Percentiles rank a stretch among this genome's conserved stretches.
phyloP scores from a whole-genome alignment of 2,888 invertebrate species.

The Catocala fraxini region DNA sequence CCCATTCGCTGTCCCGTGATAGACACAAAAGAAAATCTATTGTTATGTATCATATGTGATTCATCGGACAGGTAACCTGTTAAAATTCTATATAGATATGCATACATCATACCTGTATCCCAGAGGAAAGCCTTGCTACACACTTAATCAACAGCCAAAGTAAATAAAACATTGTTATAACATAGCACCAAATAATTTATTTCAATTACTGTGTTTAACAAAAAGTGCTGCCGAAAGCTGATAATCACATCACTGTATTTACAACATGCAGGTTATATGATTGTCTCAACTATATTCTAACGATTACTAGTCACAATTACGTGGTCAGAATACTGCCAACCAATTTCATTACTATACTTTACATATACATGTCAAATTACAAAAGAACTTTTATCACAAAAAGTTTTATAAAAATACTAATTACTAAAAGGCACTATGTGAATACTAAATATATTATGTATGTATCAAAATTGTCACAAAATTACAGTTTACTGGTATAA shows the following conservation, averaged over 20 bases:
- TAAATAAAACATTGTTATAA: slow-evolving; percentile 59
- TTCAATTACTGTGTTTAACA: slow-evolving; percentile 50
- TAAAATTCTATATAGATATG: no score
- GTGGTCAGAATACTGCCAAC: slow-evolving; percentile 25
- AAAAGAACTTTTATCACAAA: slow-evolving; percentile 37
- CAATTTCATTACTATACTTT: slow-evolving; percentile 45
- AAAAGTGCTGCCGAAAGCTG: slow-evolving; percentile 51
- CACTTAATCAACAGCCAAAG: neutral
- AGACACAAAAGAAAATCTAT: no score
- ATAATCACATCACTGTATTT: slow-evolving; percentile 48
- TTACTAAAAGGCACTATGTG: slow-evolving; percentile 48
- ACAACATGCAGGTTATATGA: slow-evolving; percentile 47
- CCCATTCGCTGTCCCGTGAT: no score
- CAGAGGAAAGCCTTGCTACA: no score
- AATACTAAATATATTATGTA: slow-evolving; percentile 32
- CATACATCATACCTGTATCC: no score
- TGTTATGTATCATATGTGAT: no score
- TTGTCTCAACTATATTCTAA: slow-evolving; percentile 27
- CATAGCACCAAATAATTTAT: slow-evolving; percentile 85
- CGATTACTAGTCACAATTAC: slow-evolving; percentile 30
- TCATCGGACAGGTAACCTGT: no score
- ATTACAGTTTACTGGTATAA: slow-evolving; percentile 9
- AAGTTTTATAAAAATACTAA: slow-evolving; percentile 33
- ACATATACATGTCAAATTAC: slow-evolving; percentile 39
- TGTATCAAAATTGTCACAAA: slow-evolving; percentile 13